Evolutionary conservation across 2,888 invertebrate genomes (phyloP), one percentile per base, ranked within the genome.

Genomic region (Pseudococcus viburni): DNA sequence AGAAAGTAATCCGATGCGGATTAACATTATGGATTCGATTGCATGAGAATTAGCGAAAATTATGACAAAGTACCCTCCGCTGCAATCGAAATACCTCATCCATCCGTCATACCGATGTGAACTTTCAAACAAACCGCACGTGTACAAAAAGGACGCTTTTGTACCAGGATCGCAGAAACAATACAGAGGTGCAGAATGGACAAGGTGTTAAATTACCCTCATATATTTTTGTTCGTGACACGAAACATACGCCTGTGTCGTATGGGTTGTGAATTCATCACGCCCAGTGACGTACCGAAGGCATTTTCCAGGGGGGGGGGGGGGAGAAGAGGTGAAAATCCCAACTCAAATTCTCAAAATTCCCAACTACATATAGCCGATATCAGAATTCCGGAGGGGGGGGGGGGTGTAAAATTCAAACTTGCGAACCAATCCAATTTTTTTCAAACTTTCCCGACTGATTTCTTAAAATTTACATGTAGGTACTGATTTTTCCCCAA

Each of bases 141-240:
- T 83, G 80, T 83, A 83, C 80, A 83, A 83, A 46, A 83, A 46
- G 46, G 80, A 83, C 80, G 80, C 80, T 83, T 83, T 83, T 83
- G 46, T 83, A 83, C 15, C 80, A 83, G 80, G 80, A 83, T 83
- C 46, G 26, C 33, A 83, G 80, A 22, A 83, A 46, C 22, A 83
- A 46, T 46, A 33, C 46, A 83, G 80, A 83, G 80, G 46, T 83
- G 0, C 33, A 33, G 15, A 73, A 33, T 73, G 26, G 15, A 33
- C 15, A 3, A 73, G 73, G 73, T 73, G 73, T 33, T 33, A 26
- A 68, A 68, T 26, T 68, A 59, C 0, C n/a, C 22, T 19, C 22
- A 0, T 7, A 9, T 64, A 11, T 5, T 64, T 19, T 22, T 1
- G 64, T 22, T 64, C 19, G 11, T 64, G 1, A 22, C 64, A 64